Percentiles rank a stretch among this genome's conserved stretches.
These are phyloP conservation scores for Donacobius atricapilla DNA, from an alignment of 2,113 vertebrate species.

Conservation along the genomic window DNA sequence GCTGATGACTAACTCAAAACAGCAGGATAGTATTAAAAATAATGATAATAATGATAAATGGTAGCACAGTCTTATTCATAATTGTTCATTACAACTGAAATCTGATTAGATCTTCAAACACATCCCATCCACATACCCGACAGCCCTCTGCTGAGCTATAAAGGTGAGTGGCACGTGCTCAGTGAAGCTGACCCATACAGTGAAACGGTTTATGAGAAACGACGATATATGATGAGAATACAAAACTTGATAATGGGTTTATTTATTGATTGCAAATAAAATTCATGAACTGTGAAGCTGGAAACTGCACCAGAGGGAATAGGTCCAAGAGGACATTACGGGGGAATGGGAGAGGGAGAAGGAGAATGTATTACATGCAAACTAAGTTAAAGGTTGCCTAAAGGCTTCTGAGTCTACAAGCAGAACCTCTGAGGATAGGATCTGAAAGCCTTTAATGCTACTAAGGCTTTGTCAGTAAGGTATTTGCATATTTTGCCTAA, in stretches of 20 bases:
- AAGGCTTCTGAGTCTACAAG: constrained; percentile 44
- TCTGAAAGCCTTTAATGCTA: constrained; percentile 49
- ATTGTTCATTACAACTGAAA: background rate
- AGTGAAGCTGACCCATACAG: constrained; percentile 9
- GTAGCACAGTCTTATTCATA: background rate
- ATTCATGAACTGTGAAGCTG: constrained; percentile 73
- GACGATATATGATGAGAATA: constrained; percentile 65
- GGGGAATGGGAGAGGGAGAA: background rate
- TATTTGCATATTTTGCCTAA: constrained; percentile 58
- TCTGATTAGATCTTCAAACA: background rate
- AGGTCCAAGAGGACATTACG: constrained; percentile 14
- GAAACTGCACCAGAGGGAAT: constrained; percentile 60
- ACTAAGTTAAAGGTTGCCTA: constrained; percentile 48
- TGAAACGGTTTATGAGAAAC: constrained; percentile 66
- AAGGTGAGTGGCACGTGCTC: constrained; percentile 32
- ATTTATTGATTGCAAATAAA: constrained; percentile 78
- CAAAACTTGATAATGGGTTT: constrained; percentile 71
- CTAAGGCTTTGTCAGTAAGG: constrained; percentile 33
- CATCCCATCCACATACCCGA: background rate
- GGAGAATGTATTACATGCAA: background rate
- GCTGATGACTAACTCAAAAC: background rate
- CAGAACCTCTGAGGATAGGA: constrained; percentile 22
- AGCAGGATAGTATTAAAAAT: background rate
- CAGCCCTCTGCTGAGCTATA: constrained; percentile 26
- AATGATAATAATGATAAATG: background rate